These are phyloP conservation scores for Ictalurus punctatus DNA, from an alignment of 2,113 vertebrate species.

Conservation along the genomic window DNA sequence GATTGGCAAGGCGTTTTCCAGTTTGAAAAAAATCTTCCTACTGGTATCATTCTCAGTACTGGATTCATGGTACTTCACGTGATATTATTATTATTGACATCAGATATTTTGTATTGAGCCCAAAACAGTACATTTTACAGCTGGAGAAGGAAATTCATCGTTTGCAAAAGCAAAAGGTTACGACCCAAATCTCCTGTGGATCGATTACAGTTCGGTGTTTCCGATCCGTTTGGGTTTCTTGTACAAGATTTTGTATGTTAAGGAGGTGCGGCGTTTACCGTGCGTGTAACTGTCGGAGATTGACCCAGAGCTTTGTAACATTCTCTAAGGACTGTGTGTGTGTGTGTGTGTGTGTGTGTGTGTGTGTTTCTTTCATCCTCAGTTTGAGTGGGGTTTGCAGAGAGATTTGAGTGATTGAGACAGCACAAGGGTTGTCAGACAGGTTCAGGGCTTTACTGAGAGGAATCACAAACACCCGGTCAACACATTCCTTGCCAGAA, in stretches of 20 bases:
- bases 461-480: background rate
- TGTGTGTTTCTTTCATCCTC: background rate
- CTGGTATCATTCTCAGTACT: background rate
- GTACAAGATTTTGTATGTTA: background rate
- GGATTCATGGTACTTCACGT: background rate
- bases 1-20: background rate
- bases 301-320: background rate
- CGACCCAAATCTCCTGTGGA: background rate
- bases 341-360: slow-evolving; percentile 7
- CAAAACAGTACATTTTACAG: background rate
- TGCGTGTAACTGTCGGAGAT: background rate
- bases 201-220: too few relatives aligned
- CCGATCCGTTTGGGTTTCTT: background rate
- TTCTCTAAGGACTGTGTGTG: background rate
- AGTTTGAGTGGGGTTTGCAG: background rate
- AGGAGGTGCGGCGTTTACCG: background rate
- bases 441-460: slow-evolving; percentile 13
- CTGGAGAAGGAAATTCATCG: background rate
- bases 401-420: background rate
- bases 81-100: too few relatives aligned
- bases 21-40: background rate
- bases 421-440: background rate
- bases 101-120: background rate
- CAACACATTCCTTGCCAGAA: background rate
- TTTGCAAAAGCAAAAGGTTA: background rate